These are phyloP conservation scores for Baronia brevicornis DNA, from an alignment of 2,888 invertebrate genomes.

Conservation along the genomic window DNA sequence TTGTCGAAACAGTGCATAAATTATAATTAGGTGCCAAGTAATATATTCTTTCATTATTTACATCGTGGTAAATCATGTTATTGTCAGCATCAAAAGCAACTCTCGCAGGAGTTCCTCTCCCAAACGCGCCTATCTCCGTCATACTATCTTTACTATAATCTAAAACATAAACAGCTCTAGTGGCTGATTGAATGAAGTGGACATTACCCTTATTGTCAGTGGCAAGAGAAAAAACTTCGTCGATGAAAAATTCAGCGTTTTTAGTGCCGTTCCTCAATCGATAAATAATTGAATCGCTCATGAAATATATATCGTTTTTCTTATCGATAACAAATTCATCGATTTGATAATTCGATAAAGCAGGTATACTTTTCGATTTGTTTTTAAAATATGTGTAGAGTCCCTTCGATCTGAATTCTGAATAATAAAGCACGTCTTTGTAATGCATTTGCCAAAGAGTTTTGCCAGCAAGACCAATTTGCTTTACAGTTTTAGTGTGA, in stretches of 20 bases:
- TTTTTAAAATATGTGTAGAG: slow-evolving; percentile 34
- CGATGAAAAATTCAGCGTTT: slow-evolving; percentile 31
- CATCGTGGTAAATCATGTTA: slow-evolving; percentile 47
- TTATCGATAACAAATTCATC: slow-evolving; percentile 54
- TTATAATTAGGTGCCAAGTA: slow-evolving; percentile 43
- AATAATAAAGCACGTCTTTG: slow-evolving; percentile 42
- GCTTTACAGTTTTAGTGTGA: slow-evolving; percentile 27
- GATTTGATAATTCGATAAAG: slow-evolving; percentile 37
- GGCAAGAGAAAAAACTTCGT: slow-evolving; percentile 39
- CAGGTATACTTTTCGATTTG: slow-evolving; percentile 28
- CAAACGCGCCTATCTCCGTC: slow-evolving; percentile 42
- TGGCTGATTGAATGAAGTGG: slow-evolving; percentile 43
- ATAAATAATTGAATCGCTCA: slow-evolving; percentile 38
- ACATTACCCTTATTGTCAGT: slow-evolving; percentile 41
- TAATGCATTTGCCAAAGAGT: slow-evolving; percentile 54
- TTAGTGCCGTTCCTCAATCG: slow-evolving; percentile 38
- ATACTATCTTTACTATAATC: slow-evolving; percentile 32
- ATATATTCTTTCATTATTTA: slow-evolving; percentile 35
- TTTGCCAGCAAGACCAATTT: slow-evolving; percentile 35
- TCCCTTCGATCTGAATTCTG: slow-evolving; percentile 37
- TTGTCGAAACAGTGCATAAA: slow-evolving; percentile 35
- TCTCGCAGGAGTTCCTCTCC: slow-evolving; percentile 33
- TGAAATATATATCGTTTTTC: slow-evolving; percentile 44
- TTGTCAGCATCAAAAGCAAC: slow-evolving; percentile 47
- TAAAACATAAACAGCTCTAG: slow-evolving; percentile 42